A percentile compares a stretch with the other conserved stretches of the same genome.
Evolutionary conservation across 2,888 invertebrate species (phyloP).

Genomic region (Chalcis sispes): DNA sequence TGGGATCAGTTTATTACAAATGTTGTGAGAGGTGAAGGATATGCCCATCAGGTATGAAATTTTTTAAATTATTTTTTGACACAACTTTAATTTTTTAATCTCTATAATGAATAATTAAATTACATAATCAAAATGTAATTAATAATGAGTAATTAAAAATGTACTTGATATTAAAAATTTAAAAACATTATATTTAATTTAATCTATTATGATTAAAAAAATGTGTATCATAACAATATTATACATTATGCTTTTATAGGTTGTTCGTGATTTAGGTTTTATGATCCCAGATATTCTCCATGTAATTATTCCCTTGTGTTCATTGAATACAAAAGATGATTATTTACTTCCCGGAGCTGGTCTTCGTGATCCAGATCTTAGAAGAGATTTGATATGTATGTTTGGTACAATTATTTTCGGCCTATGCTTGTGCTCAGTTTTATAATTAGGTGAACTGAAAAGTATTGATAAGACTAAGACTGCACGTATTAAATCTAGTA

Average conservation of each 20-base stretch:
- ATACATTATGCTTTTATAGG: constrained; percentile 67
- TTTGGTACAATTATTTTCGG: constrained; percentile 70
- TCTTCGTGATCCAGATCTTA: constrained; percentile 67
- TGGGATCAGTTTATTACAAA: constrained; percentile 83
- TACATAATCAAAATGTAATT: constrained; percentile 2
- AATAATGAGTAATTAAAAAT: neutral
- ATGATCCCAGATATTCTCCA: constrained; percentile 83
- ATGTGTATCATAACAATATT: neutral
- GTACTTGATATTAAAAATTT: neutral
- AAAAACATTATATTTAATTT: neutral
- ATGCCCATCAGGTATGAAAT: constrained; percentile 80
- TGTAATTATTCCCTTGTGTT: constrained; percentile 79
- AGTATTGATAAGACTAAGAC: constrained; percentile 45
- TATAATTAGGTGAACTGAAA: constrained; percentile 60
- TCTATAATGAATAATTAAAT: constrained; percentile 7
- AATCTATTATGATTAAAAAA: neutral
- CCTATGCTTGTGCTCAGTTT: constrained; percentile 69
- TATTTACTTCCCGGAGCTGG: constrained; percentile 69
- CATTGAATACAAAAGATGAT: constrained; percentile 69
- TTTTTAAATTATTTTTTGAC: constrained; percentile 8
- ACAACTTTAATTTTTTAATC: constrained; percentile 15
- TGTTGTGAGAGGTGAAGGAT: constrained; percentile 81
- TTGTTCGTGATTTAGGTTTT: constrained; percentile 82
- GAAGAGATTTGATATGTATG: constrained; percentile 70
- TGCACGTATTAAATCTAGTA: constrained; percentile 22